phyloP scores from a whole-genome alignment of 2,113 vertebrate species.

The Sus scrofa region T2T-Sscrofa CM000812.6:38141501-38142000 shows the following conservation, averaged over 20 bases:
- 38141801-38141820: neutral
- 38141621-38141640: neutral
- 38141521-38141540: neutral
- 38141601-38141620: neutral
- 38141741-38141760: neutral
- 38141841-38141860: neutral
- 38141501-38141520: neutral
- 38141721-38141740: neutral
- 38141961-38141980: neutral
- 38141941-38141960: neutral
- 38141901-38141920: neutral
- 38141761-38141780: neutral
- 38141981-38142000: neutral
- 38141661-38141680: constrained; percentile 13
- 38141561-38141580: neutral
- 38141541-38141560: constrained; percentile 8
- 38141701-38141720: neutral
- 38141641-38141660: constrained; percentile 19
- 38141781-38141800: neutral
- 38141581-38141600: constrained; percentile 33
- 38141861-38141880: constrained; percentile 20
- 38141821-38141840: constrained; percentile 28
- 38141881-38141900: neutral
- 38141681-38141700: neutral
- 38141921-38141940: constrained; percentile 14